Evolutionary conservation across 2,797 vertebrate species (phyloP), one percentile per base, ranked within the genome.

Genomic region (Peromyscus nudipes): DNA sequence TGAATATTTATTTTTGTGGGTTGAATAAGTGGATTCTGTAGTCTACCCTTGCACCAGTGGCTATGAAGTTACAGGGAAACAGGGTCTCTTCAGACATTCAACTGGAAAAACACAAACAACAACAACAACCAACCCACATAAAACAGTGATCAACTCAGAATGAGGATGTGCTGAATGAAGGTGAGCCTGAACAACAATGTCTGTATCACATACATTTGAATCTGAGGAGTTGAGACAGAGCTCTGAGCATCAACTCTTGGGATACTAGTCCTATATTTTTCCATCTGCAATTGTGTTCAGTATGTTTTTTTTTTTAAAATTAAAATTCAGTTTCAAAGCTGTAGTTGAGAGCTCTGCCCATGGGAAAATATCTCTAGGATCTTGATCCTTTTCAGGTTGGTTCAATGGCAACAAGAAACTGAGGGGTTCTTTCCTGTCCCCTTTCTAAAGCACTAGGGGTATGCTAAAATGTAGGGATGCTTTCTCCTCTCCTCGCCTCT

Each of bases 381-480:
- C 21, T 27, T 11, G 31, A 34, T 55, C 19, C 23, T 62, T 80
- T 79, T 25, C 34, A 27, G 40, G 60, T 23, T 17, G 31, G 27
- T 0, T 13, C 2, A 25, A 27, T n/a, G 34, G 34, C 3, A 1
- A 27, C 37, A 60, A n/a, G 21, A 8, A 65, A 14, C 10, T 6
- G 3, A 14, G 4, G 16, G 67, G 3, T 34, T 34, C 13, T 34
- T 46, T 67, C 7, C 25, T 21, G 73, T 21, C 16, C 6, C 13
- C 6, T 13, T 52, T 9, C 73, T 27, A 19, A 92, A 76, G 23
- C 43, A 13, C 73, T 29, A 10, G 40, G 43, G 8, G 1, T 25
- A 17, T 14, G 21, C 11, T 85, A 19, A 46, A n/a, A 31, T 34
- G 34, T 31, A 64, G 40, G 29, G 31, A 13, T 67, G 34, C 11